A percentile compares a stretch with the other conserved stretches of the same genome.
phyloP scores from a whole-genome alignment of 2,888 invertebrate species.

The Lasioglossum oenotherae region DNA sequence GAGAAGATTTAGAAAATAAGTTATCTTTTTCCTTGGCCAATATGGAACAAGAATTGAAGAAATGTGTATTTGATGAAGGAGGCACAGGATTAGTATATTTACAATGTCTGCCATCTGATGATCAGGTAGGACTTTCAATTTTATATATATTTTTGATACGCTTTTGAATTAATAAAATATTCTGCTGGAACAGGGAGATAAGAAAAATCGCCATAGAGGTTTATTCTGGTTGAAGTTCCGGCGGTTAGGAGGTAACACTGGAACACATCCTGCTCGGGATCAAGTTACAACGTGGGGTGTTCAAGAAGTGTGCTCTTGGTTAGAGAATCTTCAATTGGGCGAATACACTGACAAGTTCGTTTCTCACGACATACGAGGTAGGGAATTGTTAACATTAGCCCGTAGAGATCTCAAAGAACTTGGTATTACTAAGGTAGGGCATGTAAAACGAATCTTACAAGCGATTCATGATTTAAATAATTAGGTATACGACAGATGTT shows the following conservation, averaged over 20 bases:
- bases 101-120: conserved; percentile 85
- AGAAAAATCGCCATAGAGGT: conserved; percentile 85
- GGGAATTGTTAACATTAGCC: conserved; percentile 94
- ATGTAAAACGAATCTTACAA: conserved; percentile 97
- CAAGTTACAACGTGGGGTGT: conserved; percentile 90
- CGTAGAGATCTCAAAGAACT: conserved; percentile 95
- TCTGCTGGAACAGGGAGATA: conserved; percentile 76
- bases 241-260: conserved; percentile 83
- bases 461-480: conserved; percentile 92
- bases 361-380: conserved; percentile 95
- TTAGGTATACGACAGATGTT: conserved; percentile 45
- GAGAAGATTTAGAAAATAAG: conserved; percentile 89
- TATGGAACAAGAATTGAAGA: conserved; percentile 90
- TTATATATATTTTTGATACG: neutral
- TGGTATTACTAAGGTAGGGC: conserved; percentile 97
- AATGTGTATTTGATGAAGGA: conserved; percentile 87
- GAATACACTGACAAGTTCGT: conserved; percentile 97
- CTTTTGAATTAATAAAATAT: conserved; percentile 27
- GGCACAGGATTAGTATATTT: conserved; percentile 86
- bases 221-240: conserved; percentile 90
- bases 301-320: conserved; percentile 95
- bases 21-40: conserved; percentile 88
- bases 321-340: conserved; percentile 93
- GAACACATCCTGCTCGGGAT: conserved; percentile 82
- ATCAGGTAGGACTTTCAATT: conserved; percentile 79